Evolutionary conservation across 2,888 invertebrate species (phyloP).

Genomic region (Tinea trinotella): DNA sequence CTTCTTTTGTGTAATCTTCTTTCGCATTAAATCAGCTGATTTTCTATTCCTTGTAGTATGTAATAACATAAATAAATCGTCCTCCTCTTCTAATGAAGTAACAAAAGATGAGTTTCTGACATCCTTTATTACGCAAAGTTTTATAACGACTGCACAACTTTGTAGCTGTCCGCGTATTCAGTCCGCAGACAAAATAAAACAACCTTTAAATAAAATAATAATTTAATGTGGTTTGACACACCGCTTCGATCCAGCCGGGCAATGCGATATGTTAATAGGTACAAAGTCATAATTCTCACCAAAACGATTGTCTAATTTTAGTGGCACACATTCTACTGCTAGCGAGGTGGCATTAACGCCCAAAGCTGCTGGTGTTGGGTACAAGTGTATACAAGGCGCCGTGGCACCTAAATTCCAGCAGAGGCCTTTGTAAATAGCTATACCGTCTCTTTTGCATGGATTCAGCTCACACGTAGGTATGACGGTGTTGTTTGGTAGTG

Average conservation of each 20-base stretch:
- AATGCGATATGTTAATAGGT: too few relatives aligned
- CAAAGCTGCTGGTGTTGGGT: slow-evolving; percentile 46
- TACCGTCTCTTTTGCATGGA: slow-evolving; percentile 71
- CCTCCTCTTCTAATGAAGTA: too few relatives aligned
- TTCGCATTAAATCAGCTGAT: too few relatives aligned
- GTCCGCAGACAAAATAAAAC: slow-evolving; percentile 11
- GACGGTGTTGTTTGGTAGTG: slow-evolving; percentile 59
- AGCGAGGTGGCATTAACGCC: slow-evolving; percentile 75
- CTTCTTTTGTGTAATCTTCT: too few relatives aligned
- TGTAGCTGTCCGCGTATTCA: too few relatives aligned
- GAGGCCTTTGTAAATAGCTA: slow-evolving; percentile 51
- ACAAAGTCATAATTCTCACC: slow-evolving; percentile 29
- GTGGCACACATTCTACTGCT: slow-evolving; percentile 68
- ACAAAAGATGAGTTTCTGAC: too few relatives aligned
- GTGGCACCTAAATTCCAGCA: slow-evolving; percentile 53
- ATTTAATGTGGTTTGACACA: slow-evolving; percentile 26
- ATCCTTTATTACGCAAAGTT: too few relatives aligned
- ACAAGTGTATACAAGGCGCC: slow-evolving; percentile 49
- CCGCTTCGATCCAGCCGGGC: slow-evolving; percentile 47
- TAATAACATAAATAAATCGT: too few relatives aligned
- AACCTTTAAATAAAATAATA: neutral
- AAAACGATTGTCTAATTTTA: slow-evolving; percentile 39
- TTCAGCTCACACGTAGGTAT: slow-evolving; percentile 75
- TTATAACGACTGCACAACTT: too few relatives aligned
- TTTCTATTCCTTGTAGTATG: too few relatives aligned